Evolutionary conservation across 2,113 vertebrate species (phyloP), one percentile per base, ranked within the genome.

Genomic region (Sylvilagus bachmani): DNA sequence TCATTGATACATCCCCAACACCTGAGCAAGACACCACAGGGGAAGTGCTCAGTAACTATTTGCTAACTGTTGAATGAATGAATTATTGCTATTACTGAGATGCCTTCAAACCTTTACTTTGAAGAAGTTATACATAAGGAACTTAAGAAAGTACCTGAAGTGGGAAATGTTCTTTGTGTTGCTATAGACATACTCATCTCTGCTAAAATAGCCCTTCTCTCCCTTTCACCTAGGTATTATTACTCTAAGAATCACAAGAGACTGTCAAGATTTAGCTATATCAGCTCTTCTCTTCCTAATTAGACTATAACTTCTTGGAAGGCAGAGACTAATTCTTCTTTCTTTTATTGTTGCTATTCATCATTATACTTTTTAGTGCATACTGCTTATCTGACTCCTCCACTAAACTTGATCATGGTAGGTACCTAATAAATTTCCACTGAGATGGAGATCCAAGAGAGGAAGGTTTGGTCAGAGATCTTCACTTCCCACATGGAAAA

Each of bases 201-300:
- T 4, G 38, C 19, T 80, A 89, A 93, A 93, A 91, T n/a, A 77
- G 12, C 36, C 10, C 3, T 33, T n/a, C 55, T 53, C 25, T 24
- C 25, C 10, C 29, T 44, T 90, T 90, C 75, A 69, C 78, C 33
- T 81, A 70, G 78, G 75, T 88, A 73, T 44, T 86, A 80, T 81
- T 86, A 77, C 31, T 74, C 75, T 77, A 51, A 93, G 64, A 90
- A 94, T 85, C 29, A 77, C 13, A 87, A 84, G 55, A 90, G 92
- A 79, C 3, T 62, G 85, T 27, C 14, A 75, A 49, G 67, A 66
- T 36, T 67, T 80, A 81, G 21, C 49, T 77, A 31, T 91, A 14
- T 67, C 27, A 71, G 22, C 10, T 89, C 53, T 91, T 95, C 13
- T 75, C 53, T 87, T 36, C 58, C 10, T 90, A 91, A 87, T 7